A percentile compares a stretch with the other conserved stretches of the same genome.
These are phyloP conservation scores for Pangasius larnaudii DNA, from an alignment of 2,797 vertebrate genomes.

Conservation along the genomic window DNA sequence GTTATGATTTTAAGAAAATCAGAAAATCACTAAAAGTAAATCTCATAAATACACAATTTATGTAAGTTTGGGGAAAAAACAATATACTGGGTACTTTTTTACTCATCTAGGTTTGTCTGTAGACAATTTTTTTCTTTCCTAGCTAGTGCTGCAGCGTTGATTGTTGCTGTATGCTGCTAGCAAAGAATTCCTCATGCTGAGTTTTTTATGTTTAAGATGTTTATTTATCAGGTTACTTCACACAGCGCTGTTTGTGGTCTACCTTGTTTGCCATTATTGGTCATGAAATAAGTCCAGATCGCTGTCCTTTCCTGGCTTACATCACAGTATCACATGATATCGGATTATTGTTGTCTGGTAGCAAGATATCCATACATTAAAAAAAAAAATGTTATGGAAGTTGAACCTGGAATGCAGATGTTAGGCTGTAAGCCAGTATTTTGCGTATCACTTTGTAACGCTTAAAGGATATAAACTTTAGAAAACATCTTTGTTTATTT, in stretches of 20 bases:
- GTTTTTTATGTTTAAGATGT: background rate
- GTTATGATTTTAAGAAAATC: background rate
- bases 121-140: background rate
- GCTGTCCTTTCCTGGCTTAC: background rate
- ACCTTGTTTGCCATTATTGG: background rate
- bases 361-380: background rate
- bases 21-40: background rate
- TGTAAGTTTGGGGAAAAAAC: background rate
- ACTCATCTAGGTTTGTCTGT: background rate
- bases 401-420: background rate
- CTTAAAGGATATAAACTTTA: no score
- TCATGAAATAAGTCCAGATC: background rate
- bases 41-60: background rate
- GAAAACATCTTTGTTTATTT: background rate
- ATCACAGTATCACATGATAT: background rate
- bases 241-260: background rate
- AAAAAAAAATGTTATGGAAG: background rate
- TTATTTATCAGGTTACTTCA: background rate
- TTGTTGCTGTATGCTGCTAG: background rate
- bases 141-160: background rate
- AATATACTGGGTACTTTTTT: background rate
- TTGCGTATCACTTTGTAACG: background rate
- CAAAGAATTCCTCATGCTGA: background rate
- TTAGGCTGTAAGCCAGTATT: background rate
- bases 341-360: background rate